Percentiles rank a stretch among this genome's conserved stretches.
These are phyloP conservation scores for Caenorhabditis sulstoni DNA, from an alignment of 2,888 invertebrate species.

Conservation along the genomic window DNA sequence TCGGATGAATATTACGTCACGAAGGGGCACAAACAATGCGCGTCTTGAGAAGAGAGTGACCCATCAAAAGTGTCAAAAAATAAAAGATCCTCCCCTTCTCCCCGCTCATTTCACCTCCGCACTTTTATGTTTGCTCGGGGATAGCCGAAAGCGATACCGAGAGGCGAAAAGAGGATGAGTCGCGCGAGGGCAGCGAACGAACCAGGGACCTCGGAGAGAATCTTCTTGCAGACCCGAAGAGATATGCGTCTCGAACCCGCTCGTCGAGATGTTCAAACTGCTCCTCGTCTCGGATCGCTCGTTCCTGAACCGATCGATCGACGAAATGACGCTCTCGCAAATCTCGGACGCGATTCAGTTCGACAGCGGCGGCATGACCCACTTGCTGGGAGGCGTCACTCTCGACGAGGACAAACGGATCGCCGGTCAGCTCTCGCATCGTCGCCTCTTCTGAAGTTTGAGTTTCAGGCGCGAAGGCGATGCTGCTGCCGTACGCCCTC, in stretches of 20 bases:
- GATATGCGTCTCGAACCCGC: constrained; percentile 79
- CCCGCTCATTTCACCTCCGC: constrained; percentile 31
- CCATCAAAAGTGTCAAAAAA: constrained; percentile 63
- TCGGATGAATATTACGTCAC: constrained; percentile 52
- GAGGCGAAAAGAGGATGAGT: not conserved
- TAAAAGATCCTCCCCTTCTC: constrained; percentile 26
- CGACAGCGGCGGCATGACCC: constrained; percentile 76
- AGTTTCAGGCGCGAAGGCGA: constrained; percentile 77
- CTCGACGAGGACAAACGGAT: constrained; percentile 72
- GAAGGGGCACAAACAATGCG: constrained; percentile 18
- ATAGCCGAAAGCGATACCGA: not conserved
- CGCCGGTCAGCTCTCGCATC: too few relatives aligned
- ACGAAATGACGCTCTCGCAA: constrained; percentile 76
- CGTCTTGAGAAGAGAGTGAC: constrained; percentile 38
- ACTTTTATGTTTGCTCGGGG: too few relatives aligned
- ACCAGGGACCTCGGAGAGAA: too few relatives aligned
- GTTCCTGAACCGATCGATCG: constrained; percentile 71
- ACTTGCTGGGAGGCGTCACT: constrained; percentile 77
- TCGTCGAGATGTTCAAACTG: constrained; percentile 78
- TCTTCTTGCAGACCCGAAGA: constrained; percentile 71
- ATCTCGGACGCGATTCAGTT: constrained; percentile 75
- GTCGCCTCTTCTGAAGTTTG: too few relatives aligned
- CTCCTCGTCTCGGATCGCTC: constrained; percentile 74
- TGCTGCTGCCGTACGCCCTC: constrained; percentile 79
- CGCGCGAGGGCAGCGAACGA: not conserved